These are phyloP conservation scores for Empidonax alnorum DNA, from an alignment of 2,113 vertebrate genomes.

Conservation along the genomic window DNA sequence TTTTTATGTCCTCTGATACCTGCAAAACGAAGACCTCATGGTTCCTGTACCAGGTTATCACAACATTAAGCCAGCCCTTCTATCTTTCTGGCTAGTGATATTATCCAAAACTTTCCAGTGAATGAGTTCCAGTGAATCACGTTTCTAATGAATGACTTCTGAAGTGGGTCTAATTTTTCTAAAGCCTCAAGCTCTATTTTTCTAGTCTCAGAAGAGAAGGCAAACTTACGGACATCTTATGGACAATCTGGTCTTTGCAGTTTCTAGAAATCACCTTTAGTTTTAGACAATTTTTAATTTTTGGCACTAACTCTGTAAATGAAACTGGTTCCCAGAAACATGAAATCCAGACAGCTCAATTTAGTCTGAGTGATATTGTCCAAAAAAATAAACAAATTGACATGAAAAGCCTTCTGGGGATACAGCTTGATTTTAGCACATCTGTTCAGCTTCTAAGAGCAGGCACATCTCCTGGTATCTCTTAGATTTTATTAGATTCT, in stretches of 20 bases:
- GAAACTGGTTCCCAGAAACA: constrained; percentile 36
- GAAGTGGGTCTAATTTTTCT: constrained; percentile 14
- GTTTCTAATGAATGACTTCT: constrained; percentile 39
- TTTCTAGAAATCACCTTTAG: constrained; percentile 17
- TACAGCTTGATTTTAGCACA: constrained; percentile 43
- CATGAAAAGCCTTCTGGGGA: constrained; percentile 34
- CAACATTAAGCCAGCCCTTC: background rate
- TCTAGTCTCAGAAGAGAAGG: constrained; percentile 8
- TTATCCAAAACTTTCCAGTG: constrained; percentile 3
- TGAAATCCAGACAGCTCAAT: constrained; percentile 47
- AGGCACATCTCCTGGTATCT: background rate
- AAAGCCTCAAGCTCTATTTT: constrained; percentile 38
- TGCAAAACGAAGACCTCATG: constrained; percentile 25
- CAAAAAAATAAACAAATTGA: constrained; percentile 51
- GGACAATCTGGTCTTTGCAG: background rate
- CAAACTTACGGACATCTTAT: background rate
- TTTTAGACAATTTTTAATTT: constrained; percentile 11
- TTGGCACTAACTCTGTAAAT: constrained; percentile 45
- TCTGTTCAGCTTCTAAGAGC: constrained; percentile 45
- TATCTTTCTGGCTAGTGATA: background rate
- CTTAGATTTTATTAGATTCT: background rate
- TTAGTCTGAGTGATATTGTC: constrained; percentile 29
- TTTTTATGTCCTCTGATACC: background rate
- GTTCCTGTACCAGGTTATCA: constrained; percentile 18
- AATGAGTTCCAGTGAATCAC: background rate